Evolutionary conservation across 2,888 invertebrate genomes (phyloP), one percentile per base, ranked within the genome.

Genomic region (Pristionchus maxplancki): DNA sequence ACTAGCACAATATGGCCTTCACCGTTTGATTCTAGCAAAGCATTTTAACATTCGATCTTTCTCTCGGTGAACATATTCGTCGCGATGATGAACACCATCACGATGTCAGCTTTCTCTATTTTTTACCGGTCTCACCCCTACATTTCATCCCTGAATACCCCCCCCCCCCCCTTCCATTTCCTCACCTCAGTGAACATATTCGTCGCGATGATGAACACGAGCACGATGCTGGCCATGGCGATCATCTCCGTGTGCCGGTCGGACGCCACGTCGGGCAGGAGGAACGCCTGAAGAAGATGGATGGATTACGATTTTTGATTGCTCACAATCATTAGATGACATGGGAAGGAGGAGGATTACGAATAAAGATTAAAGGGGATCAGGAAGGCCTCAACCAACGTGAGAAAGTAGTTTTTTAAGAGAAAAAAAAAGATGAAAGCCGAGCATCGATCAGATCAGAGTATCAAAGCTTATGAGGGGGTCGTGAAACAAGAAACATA

Each of bases 21-120:
- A n/a, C n/a, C n/a, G n/a, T n/a, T n/a, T n/a, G n/a, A n/a, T n/a
- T n/a, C n/a, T n/a, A n/a, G n/a, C n/a, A n/a, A n/a, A n/a, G n/a
- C n/a, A n/a, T 20, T 20, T 20, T 53, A 20, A 67, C 31, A n/a
- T 67, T 64, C 28, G 64, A 64, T 64, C 74, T 53, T 4, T 31
- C 34, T 17, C 67, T 92, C 92, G 13, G 93, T 94, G 91, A 93
- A 93, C 94, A 94, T 94, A 89, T 94, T 95, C 1, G 93, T 94
- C 62, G 92, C 74, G 11, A 93, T 67, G 85, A 94, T 93, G 90
- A 94, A 92, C 17, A 94, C 88, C 13, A 93, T 89, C 2, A 93
- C 93, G 64, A 94, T 91, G 2, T 94, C 91, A 31, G 94, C 94
- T n/a, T n/a, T n/a, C n/a, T n/a, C n/a, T n/a, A n/a, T n/a, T n/a